These are phyloP conservation scores for Actenoides hombroni DNA, from an alignment of 2,113 vertebrate genomes.

Conservation along the genomic window DNA sequence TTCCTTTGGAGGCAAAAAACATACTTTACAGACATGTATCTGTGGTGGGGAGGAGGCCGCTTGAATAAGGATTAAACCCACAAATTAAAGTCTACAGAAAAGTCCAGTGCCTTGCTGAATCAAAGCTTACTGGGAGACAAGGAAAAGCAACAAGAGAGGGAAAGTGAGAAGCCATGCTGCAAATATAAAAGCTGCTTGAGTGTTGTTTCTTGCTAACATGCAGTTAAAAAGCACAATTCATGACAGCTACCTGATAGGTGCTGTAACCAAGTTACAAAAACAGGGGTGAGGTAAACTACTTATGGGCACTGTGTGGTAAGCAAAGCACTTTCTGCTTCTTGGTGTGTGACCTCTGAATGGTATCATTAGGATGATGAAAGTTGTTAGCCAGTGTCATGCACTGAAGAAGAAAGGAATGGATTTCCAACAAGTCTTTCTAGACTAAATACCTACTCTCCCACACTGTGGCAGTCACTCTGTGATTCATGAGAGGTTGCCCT, in stretches of 20 bases:
- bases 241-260: neutral
- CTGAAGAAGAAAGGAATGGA: neutral
- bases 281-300: neutral
- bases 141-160: neutral
- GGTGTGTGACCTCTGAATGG: neutral
- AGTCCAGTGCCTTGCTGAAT: neutral
- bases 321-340: neutral
- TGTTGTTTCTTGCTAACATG: neutral
- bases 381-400: neutral
- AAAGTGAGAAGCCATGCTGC: neutral
- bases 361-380: neutral
- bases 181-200: neutral
- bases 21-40: neutral
- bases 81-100: neutral
- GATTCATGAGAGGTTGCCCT: neutral
- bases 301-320: rapidly evolving
- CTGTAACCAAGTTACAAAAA: neutral
- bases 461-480: neutral
- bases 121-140: neutral
- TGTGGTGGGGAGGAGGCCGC: rapidly evolving
- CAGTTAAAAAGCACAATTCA: neutral
- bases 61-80: neutral
- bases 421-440: neutral
- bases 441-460: rapidly evolving
- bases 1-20: neutral